Evolutionary conservation across 2,113 vertebrate genomes (phyloP).

Genomic region (Scopus umbretta): DNA sequence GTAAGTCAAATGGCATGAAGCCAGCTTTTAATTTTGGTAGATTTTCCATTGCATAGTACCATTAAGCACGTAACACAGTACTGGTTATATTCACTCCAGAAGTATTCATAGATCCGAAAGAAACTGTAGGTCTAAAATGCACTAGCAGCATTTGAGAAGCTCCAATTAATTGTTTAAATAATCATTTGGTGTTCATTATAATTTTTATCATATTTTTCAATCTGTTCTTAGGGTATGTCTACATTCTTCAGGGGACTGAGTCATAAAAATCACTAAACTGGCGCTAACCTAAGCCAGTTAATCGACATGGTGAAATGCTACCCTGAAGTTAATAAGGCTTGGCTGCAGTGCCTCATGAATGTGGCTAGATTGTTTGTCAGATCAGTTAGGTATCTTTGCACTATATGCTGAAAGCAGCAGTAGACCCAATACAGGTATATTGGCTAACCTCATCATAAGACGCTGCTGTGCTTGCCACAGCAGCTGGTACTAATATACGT

Average conservation of each 20-base stretch:
- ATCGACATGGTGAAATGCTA: neutral
- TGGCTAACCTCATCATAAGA: neutral
- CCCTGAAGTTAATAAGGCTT: neutral
- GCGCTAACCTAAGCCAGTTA: neutral
- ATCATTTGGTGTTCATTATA: neutral
- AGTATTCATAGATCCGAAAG: neutral
- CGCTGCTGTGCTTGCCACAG: neutral
- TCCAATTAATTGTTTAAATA: neutral
- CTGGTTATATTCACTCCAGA: neutral
- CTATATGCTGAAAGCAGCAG: neutral
- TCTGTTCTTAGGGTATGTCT: neutral
- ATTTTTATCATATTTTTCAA: neutral
- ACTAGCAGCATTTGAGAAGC: neutral
- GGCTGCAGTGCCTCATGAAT: neutral
- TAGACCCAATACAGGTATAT: neutral
- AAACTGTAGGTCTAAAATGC: neutral
- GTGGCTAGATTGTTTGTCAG: neutral
- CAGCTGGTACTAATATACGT: neutral
- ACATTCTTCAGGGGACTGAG: neutral
- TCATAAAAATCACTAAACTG: neutral
- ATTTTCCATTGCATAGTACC: neutral
- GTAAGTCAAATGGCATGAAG: neutral
- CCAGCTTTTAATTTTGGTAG: neutral
- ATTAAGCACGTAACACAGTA: neutral
- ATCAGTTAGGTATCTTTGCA: neutral